Conservation (phyloP, 2,888 invertebrate species). For the Cheiracanthium punctorium region DNA sequence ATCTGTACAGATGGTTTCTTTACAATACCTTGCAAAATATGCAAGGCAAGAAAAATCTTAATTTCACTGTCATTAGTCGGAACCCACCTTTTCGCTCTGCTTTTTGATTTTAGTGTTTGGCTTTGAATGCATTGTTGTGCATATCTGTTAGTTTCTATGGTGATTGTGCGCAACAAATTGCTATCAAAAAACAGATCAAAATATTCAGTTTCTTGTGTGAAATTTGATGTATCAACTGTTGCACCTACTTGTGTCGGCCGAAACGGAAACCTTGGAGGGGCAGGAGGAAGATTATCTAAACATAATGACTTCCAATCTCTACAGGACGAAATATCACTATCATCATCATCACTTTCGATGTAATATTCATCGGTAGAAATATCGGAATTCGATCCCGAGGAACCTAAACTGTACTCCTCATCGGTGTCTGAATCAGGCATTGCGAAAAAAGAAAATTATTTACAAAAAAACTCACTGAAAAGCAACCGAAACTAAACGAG, state of each 20-base stretch:
- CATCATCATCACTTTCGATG: neutral
- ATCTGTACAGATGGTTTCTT: neutral
- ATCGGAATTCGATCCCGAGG: too few species aligned
- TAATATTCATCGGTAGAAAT: too few species aligned
- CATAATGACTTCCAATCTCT: neutral
- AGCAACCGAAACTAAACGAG: too few species aligned
- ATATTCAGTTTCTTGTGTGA: conserved; percentile 19
- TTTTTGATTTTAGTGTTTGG: conserved; percentile 8
- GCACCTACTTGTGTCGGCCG: neutral
- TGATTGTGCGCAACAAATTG: neutral
- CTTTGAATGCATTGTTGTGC: conserved; percentile 19
- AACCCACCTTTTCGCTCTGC: conserved; percentile 10
- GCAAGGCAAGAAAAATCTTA: neutral
- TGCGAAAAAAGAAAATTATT: too few species aligned
- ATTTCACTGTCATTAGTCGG: conserved; percentile 21
- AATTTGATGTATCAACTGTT: conserved; percentile 18
- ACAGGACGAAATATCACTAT: neutral
- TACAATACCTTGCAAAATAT: conserved; percentile 10
- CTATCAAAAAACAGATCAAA: conserved; percentile 2
- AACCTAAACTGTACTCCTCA: too few species aligned
- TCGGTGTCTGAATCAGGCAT: too few species aligned
- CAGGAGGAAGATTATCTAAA: conserved; percentile 23
- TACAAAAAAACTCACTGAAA: too few species aligned
- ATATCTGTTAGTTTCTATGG: neutral
- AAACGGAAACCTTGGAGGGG: conserved; percentile 12